A percentile compares a stretch with the other conserved stretches of the same genome.
Evolutionary conservation across 2,888 invertebrate genomes (phyloP).

Genomic region (Ischnura elegans): DNA sequence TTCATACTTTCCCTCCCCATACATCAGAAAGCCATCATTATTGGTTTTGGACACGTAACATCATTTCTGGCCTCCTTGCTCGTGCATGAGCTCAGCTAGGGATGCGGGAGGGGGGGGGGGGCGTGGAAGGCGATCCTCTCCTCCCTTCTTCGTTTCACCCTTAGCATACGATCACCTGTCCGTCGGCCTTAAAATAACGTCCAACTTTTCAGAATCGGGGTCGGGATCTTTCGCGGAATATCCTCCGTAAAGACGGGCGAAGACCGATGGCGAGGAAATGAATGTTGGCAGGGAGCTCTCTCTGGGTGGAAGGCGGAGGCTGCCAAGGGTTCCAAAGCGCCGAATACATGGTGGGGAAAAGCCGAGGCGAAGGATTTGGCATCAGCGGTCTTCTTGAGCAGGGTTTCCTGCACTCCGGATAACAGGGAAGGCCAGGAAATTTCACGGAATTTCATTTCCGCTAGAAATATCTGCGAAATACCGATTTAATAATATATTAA

Average conservation of each 20-base stretch:
- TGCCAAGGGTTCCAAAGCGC: too few relatives aligned
- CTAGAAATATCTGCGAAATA: too few relatives aligned
- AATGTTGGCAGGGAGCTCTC: not conserved
- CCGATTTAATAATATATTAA: too few relatives aligned
- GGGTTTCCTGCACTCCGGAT: too few relatives aligned
- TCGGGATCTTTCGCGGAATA: not conserved
- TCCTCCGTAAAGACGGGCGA: not conserved
- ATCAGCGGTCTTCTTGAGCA: not conserved
- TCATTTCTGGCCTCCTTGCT: not conserved
- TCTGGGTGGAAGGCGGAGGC: not conserved
- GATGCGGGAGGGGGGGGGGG: not conserved
- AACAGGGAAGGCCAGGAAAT: too few relatives aligned
- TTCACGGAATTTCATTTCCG: too few relatives aligned
- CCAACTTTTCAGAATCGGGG: not conserved
- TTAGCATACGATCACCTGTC: constrained; percentile 5
- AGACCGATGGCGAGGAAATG: constrained; percentile 18
- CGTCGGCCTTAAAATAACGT: constrained; percentile 25
- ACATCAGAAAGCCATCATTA: constrained; percentile 11
- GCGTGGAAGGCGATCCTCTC: not conserved
- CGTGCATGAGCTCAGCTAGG: not conserved
- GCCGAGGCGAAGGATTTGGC: not conserved
- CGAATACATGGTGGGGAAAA: not conserved
- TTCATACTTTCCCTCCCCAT: not conserved
- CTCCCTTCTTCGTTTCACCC: not conserved
- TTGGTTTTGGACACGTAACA: not conserved